These are phyloP conservation scores for Sebastes aleutianus DNA, from an alignment of 2,797 vertebrate genomes.

Conservation along the genomic window DNA sequence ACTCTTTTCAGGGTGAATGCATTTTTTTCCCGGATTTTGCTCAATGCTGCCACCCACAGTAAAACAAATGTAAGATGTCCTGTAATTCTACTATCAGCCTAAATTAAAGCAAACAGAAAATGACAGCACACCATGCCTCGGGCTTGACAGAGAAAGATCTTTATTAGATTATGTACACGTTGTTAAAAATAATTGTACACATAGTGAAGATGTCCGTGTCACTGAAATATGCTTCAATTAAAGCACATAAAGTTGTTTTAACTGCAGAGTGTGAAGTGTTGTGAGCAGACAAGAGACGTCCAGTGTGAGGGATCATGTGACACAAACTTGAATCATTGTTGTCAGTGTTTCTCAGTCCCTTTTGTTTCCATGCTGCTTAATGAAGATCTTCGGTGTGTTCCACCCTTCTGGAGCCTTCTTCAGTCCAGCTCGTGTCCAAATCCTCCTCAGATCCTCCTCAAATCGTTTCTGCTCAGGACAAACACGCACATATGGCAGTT, in stretches of 20 bases:
- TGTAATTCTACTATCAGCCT: rapidly evolving
- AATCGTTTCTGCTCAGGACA: constrained; percentile 80
- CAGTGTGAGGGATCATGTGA: background rate
- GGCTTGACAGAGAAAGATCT: constrained; percentile 25
- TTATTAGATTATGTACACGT: constrained; percentile 62
- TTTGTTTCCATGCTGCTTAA: constrained; percentile 73
- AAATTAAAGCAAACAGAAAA: background rate
- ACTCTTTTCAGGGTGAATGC: background rate
- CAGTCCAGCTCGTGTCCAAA: constrained; percentile 90
- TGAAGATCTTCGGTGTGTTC: constrained; percentile 87
- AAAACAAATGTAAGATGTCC: background rate
- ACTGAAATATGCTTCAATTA: background rate
- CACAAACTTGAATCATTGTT: background rate
- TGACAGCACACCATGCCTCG: background rate
- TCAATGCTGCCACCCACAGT: constrained; percentile 55
- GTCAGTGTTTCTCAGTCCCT: constrained; percentile 47
- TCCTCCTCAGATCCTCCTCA: constrained; percentile 86
- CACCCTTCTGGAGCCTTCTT: constrained; percentile 87
- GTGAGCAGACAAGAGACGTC: background rate
- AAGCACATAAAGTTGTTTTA: background rate
- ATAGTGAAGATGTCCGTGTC: background rate
- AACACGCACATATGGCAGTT: constrained; percentile 8
- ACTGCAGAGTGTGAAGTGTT: background rate
- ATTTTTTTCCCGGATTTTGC: background rate
- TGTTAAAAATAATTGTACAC: background rate